Conservation (phyloP, 2,113 vertebrate genomes). For the Nothoprocta perdicaria region DNA sequence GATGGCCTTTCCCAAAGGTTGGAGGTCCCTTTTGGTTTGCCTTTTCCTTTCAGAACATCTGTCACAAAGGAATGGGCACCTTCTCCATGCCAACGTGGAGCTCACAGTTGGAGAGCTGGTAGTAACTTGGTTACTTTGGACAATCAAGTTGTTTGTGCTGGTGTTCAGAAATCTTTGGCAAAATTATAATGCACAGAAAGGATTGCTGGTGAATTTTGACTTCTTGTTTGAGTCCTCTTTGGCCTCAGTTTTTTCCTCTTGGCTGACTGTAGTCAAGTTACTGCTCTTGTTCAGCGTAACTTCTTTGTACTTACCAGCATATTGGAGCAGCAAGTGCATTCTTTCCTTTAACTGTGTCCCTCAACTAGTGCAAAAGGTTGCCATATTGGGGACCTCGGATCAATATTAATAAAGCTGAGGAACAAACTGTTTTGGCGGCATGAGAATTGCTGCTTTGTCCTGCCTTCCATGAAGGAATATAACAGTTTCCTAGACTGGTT, state of each 20-base stretch:
- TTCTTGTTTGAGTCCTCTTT: background rate
- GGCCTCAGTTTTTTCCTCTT: background rate
- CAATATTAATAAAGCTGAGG: background rate
- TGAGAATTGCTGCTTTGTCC: background rate
- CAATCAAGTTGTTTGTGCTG: background rate
- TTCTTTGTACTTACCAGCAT: background rate
- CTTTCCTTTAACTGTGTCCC: background rate
- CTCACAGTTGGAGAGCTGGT: background rate
- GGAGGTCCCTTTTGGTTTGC: background rate
- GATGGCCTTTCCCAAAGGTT: background rate
- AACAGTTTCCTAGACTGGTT: background rate
- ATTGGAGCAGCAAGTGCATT: background rate
- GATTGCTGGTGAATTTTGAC: background rate
- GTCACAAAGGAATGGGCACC: background rate
- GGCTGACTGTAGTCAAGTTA: background rate
- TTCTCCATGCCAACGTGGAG: background rate
- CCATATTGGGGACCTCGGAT: background rate
- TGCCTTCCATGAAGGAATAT: background rate
- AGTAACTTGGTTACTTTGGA: background rate
- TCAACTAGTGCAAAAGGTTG: background rate
- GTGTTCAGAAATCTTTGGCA: background rate
- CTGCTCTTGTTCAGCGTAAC: too few species aligned
- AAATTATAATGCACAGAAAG: background rate
- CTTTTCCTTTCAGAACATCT: background rate
- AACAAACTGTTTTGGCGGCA: background rate